phyloP scores from a whole-genome alignment of 2,888 invertebrate species.

The Pseudococcus jackbeardsleyi region DNA sequence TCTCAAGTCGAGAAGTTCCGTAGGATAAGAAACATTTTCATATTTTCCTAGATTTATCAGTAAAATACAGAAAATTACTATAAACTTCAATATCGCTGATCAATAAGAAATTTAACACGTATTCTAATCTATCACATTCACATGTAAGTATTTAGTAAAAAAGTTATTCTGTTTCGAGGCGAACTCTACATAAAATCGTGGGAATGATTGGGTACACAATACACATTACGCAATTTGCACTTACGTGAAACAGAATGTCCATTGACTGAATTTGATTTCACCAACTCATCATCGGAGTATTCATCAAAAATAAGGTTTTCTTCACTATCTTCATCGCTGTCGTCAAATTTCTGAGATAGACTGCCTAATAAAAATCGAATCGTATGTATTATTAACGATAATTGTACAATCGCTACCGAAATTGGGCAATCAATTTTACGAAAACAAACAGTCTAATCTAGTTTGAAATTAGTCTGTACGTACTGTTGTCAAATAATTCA shows the following conservation, averaged over 20 bases:
- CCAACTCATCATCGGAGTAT: conserved; percentile 39
- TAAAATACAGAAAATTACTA: too few relatives aligned
- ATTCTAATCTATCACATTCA: too few relatives aligned
- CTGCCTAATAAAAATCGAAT: conserved; percentile 24
- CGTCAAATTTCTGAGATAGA: conserved; percentile 21
- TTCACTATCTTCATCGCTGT: conserved; percentile 57
- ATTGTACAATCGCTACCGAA: too few relatives aligned
- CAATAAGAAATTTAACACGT: too few relatives aligned
- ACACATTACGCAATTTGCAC: neutral
- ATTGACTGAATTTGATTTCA: neutral
- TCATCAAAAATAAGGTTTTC: conserved; percentile 61
- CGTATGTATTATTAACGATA: neutral
- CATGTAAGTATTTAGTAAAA: too few relatives aligned
- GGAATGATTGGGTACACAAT: neutral
- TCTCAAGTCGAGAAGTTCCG: too few relatives aligned
- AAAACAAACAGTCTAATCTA: neutral
- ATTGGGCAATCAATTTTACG: too few relatives aligned
- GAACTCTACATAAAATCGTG: too few relatives aligned
- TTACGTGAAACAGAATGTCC: conserved; percentile 42
- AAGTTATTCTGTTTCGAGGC: too few relatives aligned
- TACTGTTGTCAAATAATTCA: conserved; percentile 49
- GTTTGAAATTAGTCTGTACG: neutral
- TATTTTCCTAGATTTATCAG: too few relatives aligned
- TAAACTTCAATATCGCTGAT: too few relatives aligned
- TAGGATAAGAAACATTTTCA: too few relatives aligned